Base-by-base conservation (phyloP, 1,140 invertebrate genomes). In the Plodia interpunctella region DNA sequence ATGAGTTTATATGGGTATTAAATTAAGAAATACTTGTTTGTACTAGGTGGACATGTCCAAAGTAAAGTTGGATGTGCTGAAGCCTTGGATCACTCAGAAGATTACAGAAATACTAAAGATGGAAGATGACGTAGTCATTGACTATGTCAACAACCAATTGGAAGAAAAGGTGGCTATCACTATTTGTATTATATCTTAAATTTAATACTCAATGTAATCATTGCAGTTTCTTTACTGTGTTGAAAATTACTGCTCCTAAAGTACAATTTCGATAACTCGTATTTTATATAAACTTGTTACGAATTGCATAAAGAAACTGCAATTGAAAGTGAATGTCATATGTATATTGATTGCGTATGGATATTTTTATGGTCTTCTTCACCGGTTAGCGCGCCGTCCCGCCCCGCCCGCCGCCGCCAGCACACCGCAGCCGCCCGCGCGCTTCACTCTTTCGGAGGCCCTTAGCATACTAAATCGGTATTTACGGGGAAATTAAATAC, bases 101-200 rank as follows among this genome's bases (percentile, higher is more conserved):
- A 95, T 99, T 30, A 99, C 97, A 0, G 96, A 98, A 80, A 94
- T 99, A 38, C 91, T 99, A 21, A 96, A 94, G 72, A 97, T 99
- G 85, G 98, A 99, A 90, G 99, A 99, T 90, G 98, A 99, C 88
- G 98, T 99, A 13, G 94, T 99, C 51, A 95, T 98, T 62, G 98
- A 99, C 90, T 99, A 98, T 94, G 97, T 99, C 62, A 98, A 98
- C 91, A 99, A 99, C 90, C 98, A 99, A 91, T 92, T 99, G 20
- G 98, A 99, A 90, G 95, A 97, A 81, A 97, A 97, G 93, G 96
- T 97, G 80, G 78, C 62, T 84, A 72, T 65, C 54, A 62, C 49
- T 59, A 63, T 32, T 19, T 63, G 72, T 62, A 55, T 68, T 56
- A 68, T 51, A 55, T 65, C 59, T 63, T 68, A 60, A 59, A 66